A percentile compares a stretch with the other conserved stretches of the same genome.
Evolutionary conservation across 2,113 vertebrate species (phyloP).

Genomic region (Austrofundulus limnaeus): DNA sequence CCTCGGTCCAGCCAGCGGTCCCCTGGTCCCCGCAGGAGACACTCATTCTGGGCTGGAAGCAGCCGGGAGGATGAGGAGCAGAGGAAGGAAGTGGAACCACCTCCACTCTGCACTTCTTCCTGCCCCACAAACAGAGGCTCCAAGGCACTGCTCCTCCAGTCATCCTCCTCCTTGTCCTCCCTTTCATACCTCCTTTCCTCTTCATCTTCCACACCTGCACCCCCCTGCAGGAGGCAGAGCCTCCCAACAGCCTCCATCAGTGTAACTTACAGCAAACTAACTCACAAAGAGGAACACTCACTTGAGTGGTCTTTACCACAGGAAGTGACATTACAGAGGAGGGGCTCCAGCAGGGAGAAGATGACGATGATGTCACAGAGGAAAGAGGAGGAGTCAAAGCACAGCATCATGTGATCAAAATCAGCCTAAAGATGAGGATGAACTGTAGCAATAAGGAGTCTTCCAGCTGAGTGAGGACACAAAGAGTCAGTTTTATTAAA

Average conservation of each 20-base stretch:
- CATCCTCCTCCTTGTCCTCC: conserved; percentile 47
- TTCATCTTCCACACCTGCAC: not conserved
- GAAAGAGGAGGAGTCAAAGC: conserved; percentile 8
- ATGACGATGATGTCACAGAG: conserved; percentile 43
- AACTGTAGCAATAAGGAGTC: conserved; percentile 42
- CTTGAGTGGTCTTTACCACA: conserved; percentile 21
- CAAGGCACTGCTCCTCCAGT: conserved; percentile 38
- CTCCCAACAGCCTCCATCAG: conserved; percentile 2
- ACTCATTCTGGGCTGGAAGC: conserved; percentile 15
- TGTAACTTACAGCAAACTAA: conserved; percentile 25
- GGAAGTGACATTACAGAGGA: conserved; percentile 24
- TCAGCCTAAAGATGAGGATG: not conserved
- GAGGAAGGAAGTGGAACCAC: not conserved
- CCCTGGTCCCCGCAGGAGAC: conserved; percentile 1
- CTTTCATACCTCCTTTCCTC: conserved; percentile 49
- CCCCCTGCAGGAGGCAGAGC: conserved; percentile 44
- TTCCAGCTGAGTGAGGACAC: conserved; percentile 33
- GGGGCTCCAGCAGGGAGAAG: conserved; percentile 23
- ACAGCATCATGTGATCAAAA: conserved; percentile 4
- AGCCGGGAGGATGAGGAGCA: not conserved
- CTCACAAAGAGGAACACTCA: not conserved
- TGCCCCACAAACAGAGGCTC: conserved; percentile 8
- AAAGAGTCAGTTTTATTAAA: conserved; percentile 1
- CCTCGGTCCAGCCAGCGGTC: conserved; percentile 3
- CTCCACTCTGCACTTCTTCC: conserved; percentile 6